These are phyloP conservation scores for Microtus pennsylvanicus DNA, from an alignment of 2,113 vertebrate species.

Conservation along the genomic window DNA sequence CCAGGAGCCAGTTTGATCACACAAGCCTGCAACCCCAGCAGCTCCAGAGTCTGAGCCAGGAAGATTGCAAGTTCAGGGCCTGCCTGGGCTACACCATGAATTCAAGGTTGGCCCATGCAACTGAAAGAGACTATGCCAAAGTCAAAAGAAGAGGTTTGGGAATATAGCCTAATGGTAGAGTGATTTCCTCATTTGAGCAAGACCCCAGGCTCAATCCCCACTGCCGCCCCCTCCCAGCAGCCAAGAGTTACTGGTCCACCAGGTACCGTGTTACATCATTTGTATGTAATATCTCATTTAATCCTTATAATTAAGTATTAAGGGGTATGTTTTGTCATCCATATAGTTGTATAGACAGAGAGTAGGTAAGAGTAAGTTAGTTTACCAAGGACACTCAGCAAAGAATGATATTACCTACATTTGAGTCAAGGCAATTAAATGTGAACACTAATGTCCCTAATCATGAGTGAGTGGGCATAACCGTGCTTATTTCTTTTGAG, in stretches of 20 bases:
- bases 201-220: not conserved
- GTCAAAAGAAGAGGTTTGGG: not conserved
- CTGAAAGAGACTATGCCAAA: not conserved
- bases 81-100: not conserved
- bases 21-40: not conserved
- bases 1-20: not conserved
- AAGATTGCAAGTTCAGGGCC: not conserved
- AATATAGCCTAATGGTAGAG: not conserved
- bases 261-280: not conserved
- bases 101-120: not conserved
- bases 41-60: not conserved
- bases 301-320: not conserved
- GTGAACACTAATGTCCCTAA: slow-evolving; percentile 2
- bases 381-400: not conserved
- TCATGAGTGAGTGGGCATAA: not conserved
- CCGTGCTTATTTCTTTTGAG: not conserved
- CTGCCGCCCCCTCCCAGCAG: not conserved
- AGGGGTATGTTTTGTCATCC: not conserved
- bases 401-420: not conserved
- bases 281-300: not conserved
- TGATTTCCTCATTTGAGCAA: not conserved
- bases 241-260: not conserved
- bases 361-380: not conserved
- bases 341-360: not conserved
- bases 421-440: not conserved